Evolutionary conservation across 2,888 invertebrate genomes (phyloP).

Genomic region (Lepidocyrtinus sp.): DNA sequence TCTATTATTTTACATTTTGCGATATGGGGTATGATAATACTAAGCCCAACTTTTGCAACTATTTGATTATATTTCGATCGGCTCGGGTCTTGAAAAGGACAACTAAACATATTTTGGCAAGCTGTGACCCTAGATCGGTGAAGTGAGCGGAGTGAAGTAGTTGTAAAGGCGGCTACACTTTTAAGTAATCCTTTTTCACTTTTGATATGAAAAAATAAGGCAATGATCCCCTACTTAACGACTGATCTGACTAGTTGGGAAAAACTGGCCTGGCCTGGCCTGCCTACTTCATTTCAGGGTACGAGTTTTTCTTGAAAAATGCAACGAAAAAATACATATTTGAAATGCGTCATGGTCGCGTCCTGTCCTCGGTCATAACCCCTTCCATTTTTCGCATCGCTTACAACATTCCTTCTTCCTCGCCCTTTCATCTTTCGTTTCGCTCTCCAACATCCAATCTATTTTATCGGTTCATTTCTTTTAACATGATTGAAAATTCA

Average conservation of each 20-base stretch:
- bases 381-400: conserved; percentile 39
- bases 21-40: too few relatives aligned
- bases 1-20: too few relatives aligned
- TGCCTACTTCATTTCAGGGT: conserved; percentile 8
- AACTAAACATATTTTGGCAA: too few relatives aligned
- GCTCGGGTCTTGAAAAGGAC: too few relatives aligned
- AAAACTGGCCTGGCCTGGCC: neutral
- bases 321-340: conserved; percentile 11
- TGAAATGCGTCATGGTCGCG: conserved; percentile 48
- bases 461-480: conserved; percentile 7
- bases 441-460: neutral
- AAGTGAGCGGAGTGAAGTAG: too few relatives aligned
- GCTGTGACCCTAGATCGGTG: too few relatives aligned
- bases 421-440: neutral
- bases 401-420: conserved; percentile 5
- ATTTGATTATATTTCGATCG: too few relatives aligned
- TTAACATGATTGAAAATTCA: too few relatives aligned
- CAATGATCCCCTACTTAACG: conserved; percentile 23
- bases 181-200: too few relatives aligned
- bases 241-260: conserved; percentile 43
- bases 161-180: too few relatives aligned
- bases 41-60: too few relatives aligned
- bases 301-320: conserved; percentile 9
- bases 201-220: too few relatives aligned
- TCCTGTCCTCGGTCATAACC: conserved; percentile 60